Base-by-base conservation (phyloP, 2,113 vertebrate genomes). In the Tachysurus vachellii region DNA sequence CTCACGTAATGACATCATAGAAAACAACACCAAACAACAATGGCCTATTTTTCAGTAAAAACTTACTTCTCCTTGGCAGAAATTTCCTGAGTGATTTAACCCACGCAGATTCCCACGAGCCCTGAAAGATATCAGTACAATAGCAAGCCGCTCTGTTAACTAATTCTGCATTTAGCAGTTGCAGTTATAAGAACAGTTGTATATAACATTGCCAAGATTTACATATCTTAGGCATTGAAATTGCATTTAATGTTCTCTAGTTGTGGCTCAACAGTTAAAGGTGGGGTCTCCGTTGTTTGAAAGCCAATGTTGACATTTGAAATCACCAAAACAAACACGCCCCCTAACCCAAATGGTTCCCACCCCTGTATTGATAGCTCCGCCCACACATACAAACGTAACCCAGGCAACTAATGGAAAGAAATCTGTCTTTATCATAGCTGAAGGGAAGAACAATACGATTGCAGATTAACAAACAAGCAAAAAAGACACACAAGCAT, bases 31-130 rank as follows among this genome's bases (percentile, higher is more conserved):
- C 12, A 64, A 28, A 31, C 17, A 68, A 61, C 12, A 64, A 28
- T 2, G 2, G 26, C 62, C 66, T 23, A 19, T 4, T 23, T 75
- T 75, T 23, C 19, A n/a, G 23, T 26, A 14, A 12, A 76, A 76
- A 76, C 13, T 53, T 23, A 53, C 73, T 50, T 75, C 71, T 50
- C 21, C 71, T 75, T 14, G 16, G 12, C 73, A 53, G 26, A 23
- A 12, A 76, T 76, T 76, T 76, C 21, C 73, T 76, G 73, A 76
- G 44, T 14, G 73, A 73, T 21, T 44, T 76, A 76, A 50, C 44
- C 44, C 73, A 47, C 23, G 0, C 21, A n/a, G 44, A 26, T 76
- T 26, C 73, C 23, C 23, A n/a, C 0, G 4, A 53, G 47, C 73
- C 26, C 26, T 8, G 47, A 76, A 53, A n/a, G 23, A 53, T n/a